Base-by-base conservation (phyloP, 2,797 vertebrate species). In the Crax fasciolata region DNA sequence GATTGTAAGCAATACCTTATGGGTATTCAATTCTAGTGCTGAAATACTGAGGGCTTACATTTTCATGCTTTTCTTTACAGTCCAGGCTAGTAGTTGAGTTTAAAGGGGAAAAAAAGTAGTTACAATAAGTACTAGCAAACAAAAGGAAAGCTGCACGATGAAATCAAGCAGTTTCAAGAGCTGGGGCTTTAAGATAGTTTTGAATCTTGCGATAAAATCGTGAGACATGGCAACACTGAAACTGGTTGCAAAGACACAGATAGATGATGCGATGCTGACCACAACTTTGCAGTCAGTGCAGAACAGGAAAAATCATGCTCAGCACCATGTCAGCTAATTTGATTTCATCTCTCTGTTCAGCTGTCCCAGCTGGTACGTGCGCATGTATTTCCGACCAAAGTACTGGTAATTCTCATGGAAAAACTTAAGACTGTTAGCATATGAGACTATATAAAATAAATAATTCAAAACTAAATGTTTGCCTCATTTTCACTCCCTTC, bases 291-390 rank as follows among this genome's bases (percentile, higher is more conserved):
- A 95, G 94, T 95, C 96, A 87, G 75, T 92, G 87, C 74, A 82
- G 87, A 93, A 91, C 89, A 95, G 93, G 95, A 93, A 94, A 94
- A 94, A 95, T 93, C 85, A 86, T 96, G 83, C 80, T 96, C 78
- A 96, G 70, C 74, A 93, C n/a, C 74, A 46, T 93, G 91, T 95
- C 91, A 95, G 89, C 87, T 91, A 93, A 86, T 93, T 90, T 93
- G 91, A 94, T 94, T 94, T 95, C 87, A 74, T 88, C 6, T 9
- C 51, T 88, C 13, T 82, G n/a, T 88, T 94, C 76, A 86, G 6
- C 70, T 71, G 55, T 82, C 52, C 74, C 77, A n/a, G 30, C 61
- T 49, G n/a, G 43, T 92, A 43, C 3, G 12, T 84, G 41, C 10
- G 6, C 27, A 9, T 81, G 4, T 78, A 49, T 93, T 91, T 92